Base-by-base conservation (phyloP, 1,140 invertebrate species). In the Euschistus heros region DNA sequence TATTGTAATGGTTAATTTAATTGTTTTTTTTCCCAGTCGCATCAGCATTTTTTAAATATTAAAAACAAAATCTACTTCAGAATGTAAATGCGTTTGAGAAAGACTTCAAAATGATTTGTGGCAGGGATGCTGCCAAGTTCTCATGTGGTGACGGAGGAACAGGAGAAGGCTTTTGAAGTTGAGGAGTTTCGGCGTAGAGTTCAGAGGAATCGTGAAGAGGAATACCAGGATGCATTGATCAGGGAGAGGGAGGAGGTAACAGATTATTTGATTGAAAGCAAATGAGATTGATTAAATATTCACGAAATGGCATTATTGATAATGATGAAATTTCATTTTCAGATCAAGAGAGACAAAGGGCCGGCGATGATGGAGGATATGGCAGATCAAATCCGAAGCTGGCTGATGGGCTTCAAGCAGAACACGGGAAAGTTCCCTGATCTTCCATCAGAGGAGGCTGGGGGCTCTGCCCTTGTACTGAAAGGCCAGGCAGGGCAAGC, bases 391-490 rank as follows among this genome's bases (percentile, higher is more conserved):
- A 83, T 95, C 33, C 78, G 92, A 68, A 83, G 84, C 67, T 95
- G 92, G 91, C 85, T 94, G 13, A 82, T 85, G 67, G 83, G 86
- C 50, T 89, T 85, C 70, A 65, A 61, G 71, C 80, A 85, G 59
- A 82, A 85, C 67, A 91, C 89, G 22, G 91, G 89, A 26, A 92
- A 91, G 76, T 86, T 96, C 74, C 92, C 93, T 0, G 91, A 94
- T 69, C 85, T 92, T 70, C 92, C 93, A 3, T 86, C 89, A n/a
- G 89, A 87, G 63, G 92, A 94, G 74, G 86, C 87, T 71, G 91
- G 92, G 20, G 91, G 92, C 1, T 94, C 91, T 2, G 79, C 86
- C 67, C 77, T 87, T 37, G 69, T 88, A 86, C 70, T 77, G 85
- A 71, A 85, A 84, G 76, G 82, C 84, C 83, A 61, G 15, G 37